phyloP scores from a whole-genome alignment of 2,888 invertebrate genomes.

The Allolobophora icterica region DNA sequence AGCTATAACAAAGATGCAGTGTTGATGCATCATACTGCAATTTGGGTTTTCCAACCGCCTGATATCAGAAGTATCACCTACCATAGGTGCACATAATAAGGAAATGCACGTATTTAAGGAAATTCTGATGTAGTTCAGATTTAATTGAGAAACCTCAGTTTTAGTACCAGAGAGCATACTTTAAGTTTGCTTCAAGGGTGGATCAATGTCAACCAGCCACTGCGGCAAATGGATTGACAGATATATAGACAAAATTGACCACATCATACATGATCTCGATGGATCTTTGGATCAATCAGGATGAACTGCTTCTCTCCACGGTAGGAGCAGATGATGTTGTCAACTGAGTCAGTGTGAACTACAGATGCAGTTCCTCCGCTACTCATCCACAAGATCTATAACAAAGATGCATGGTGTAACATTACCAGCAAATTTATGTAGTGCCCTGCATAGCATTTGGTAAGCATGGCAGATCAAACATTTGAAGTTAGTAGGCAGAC shows the following conservation, averaged over 20 bases:
- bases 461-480: neutral
- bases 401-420: neutral
- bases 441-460: neutral
- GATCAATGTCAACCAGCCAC: neutral
- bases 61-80: neutral
- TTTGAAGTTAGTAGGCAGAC: neutral
- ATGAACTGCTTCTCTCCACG: conserved; percentile 60
- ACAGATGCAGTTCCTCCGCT: conserved; percentile 65
- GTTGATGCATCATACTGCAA: neutral
- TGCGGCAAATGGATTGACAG: neutral
- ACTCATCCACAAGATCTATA: conserved; percentile 62
- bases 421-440: neutral
- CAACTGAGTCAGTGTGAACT: conserved; percentile 62
- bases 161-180: neutral
- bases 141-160: neutral
- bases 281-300: conserved; percentile 57
- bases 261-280: conserved; percentile 44
- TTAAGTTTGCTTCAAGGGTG: neutral
- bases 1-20: neutral
- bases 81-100: too few relatives aligned
- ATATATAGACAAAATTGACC: neutral
- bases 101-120: neutral
- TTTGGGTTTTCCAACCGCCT: too few relatives aligned
- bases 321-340: conserved; percentile 63
- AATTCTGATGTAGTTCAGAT: neutral